Base-by-base conservation (phyloP, 2,888 invertebrate genomes). In the Protodeltote pygarga region DNA sequence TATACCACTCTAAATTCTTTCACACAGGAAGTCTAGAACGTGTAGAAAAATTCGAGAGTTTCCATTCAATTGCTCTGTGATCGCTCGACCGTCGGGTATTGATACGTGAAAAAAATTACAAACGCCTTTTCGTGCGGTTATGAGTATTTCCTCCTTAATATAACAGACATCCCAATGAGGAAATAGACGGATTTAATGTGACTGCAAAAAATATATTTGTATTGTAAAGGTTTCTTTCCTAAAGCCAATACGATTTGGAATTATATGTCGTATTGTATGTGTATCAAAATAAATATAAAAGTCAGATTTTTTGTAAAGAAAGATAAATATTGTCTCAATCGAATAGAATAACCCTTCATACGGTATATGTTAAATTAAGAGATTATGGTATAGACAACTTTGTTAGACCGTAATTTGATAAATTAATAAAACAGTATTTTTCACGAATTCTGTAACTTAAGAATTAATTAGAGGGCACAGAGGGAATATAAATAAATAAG, bases 31-130 rank as follows among this genome's bases (percentile, higher is more conserved):
- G 54, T 55, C 37, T 57, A 53, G 46, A 49, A 57, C 35, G 51
- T 39, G 51, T 54, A 54, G 51, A 60, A 52, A 48, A 60, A 55
- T 45, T 55, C 38, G 52, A 60, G 44, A 52, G 52, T 55, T 61
- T 61, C 57, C 50, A 61, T 66, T 64, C 64, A 42, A 61, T 58
- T 61, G 52, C 52, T 46, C 29, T 45, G 42, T 46, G 66, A 52
- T 61, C 54, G 40, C 38, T 50, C 54, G 55, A 64, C 52, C 54
- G 49, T 37, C 32, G 53, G 49, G 65, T 73, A 77, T 74, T 70
- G 75, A 76, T 77, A 77, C 71, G 76, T 74, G 73, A 71, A 78
- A 78, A 78, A 74, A 53, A 66, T 65, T 75, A 62, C 39, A 61
- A 70, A 65, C 68, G 25, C 34, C 41, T n/a, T 55, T 49, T 40